A percentile compares a stretch with the other conserved stretches of the same genome.
Evolutionary conservation across 1,140 invertebrate genomes (phyloP).

Genomic region (Orchestia grillus): DNA sequence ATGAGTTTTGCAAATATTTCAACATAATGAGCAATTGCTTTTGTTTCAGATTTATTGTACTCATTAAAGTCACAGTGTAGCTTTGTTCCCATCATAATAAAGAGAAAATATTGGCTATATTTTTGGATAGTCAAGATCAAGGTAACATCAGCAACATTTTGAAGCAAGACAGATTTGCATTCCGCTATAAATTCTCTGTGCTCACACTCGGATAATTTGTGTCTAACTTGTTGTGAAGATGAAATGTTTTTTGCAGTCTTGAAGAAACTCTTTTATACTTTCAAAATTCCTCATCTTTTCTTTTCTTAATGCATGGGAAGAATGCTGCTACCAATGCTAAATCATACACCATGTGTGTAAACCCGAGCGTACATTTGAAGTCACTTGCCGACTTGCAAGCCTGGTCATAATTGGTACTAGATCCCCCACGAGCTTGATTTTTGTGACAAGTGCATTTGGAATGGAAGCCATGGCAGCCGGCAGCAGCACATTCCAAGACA

Average conservation of each 20-base stretch:
- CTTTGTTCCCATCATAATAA: neutral
- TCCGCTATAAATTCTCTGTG: neutral
- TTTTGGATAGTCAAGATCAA: neutral
- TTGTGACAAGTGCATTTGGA: neutral
- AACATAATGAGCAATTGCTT: too few species aligned
- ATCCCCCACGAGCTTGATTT: neutral
- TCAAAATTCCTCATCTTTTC: neutral
- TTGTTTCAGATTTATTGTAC: neutral
- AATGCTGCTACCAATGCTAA: neutral
- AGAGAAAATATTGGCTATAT: neutral
- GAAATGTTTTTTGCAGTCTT: neutral
- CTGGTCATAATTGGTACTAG: neutral
- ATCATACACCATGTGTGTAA: neutral
- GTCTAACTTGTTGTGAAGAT: neutral
- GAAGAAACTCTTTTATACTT: neutral
- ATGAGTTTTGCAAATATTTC: too few species aligned
- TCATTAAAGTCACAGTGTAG: neutral
- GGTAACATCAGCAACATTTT: neutral
- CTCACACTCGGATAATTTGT: neutral
- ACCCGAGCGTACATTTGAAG: neutral
- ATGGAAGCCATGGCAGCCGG: slow-evolving; percentile 58
- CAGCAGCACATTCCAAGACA: slow-evolving; percentile 65
- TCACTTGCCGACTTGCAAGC: neutral
- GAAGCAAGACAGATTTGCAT: neutral
- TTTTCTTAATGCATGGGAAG: neutral